phyloP scores from a whole-genome alignment of 2,113 vertebrate genomes.

The Delphinapterus leucas region DNA sequence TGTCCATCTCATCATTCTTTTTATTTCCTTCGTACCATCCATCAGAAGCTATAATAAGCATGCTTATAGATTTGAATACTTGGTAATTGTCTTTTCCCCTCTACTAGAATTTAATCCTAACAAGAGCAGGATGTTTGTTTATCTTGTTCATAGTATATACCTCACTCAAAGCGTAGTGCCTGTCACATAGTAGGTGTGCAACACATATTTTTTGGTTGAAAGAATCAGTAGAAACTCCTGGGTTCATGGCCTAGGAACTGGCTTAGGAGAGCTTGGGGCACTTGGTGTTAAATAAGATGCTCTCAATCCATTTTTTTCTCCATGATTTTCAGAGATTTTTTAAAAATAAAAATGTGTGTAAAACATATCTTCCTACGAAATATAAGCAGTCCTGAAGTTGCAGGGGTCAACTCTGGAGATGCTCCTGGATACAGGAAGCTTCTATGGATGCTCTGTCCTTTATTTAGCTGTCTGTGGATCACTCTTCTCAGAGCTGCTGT shows the following conservation, averaged over 20 bases:
- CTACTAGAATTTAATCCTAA: background rate
- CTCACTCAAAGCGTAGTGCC: background rate
- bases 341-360: background rate
- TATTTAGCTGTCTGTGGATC: background rate
- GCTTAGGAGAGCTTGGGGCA: background rate
- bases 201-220: background rate
- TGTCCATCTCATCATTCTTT: background rate
- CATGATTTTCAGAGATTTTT: background rate
- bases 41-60: background rate
- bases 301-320: background rate
- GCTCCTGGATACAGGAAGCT: background rate
- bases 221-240: background rate
- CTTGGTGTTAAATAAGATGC: background rate
- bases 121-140: background rate
- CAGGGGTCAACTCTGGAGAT: background rate
- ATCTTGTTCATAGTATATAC: background rate
- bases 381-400: background rate
- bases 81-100: background rate
- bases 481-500: background rate
- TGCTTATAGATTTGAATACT: background rate
- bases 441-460: background rate
- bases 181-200: background rate
- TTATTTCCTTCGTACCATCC: background rate
- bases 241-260: background rate
- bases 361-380: background rate